Evolutionary conservation across 2,797 vertebrate genomes (phyloP).

Genomic region (Meda fulgida): DNA sequence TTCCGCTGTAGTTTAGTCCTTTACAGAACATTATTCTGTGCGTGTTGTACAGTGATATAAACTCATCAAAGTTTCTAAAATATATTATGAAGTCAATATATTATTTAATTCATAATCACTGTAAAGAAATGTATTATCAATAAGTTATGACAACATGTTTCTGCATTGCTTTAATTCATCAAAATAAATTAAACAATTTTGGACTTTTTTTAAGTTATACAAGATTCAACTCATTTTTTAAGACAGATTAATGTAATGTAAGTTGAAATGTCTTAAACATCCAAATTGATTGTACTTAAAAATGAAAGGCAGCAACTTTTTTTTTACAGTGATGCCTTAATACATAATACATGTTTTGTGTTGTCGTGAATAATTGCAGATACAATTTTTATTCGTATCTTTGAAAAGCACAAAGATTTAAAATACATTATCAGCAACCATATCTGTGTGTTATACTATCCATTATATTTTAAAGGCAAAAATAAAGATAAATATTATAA

Average conservation of each 20-base stretch:
- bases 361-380: background rate
- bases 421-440: background rate
- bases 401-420: background rate
- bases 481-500: background rate
- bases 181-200: too few relatives aligned
- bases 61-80: background rate
- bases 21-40: background rate
- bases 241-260: too few relatives aligned
- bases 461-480: background rate
- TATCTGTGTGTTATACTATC: background rate
- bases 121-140: too few relatives aligned
- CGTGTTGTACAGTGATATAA: background rate
- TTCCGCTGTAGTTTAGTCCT: background rate
- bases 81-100: background rate
- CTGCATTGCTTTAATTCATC: too few relatives aligned
- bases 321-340: too few relatives aligned
- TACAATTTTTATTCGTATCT: background rate
- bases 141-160: too few relatives aligned
- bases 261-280: too few relatives aligned
- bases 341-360: background rate
- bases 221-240: too few relatives aligned
- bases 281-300: too few relatives aligned
- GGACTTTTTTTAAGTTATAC: too few relatives aligned
- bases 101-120: too few relatives aligned
- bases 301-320: too few relatives aligned